Evolutionary conservation across 2,888 invertebrate genomes (phyloP).

Genomic region (Beris chalybata): DNA sequence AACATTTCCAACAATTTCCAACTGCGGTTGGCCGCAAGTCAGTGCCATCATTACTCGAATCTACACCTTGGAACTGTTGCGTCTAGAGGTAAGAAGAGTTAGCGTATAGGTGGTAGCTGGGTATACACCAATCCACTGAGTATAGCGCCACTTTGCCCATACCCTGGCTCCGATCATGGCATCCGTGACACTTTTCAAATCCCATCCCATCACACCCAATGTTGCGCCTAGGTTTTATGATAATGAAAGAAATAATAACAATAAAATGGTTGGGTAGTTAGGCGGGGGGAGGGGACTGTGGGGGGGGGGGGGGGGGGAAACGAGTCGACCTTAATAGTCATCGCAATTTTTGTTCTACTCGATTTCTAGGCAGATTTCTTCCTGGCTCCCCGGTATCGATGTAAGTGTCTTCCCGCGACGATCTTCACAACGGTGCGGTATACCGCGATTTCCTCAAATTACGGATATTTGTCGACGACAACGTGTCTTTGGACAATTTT

Average conservation of each 20-base stretch:
- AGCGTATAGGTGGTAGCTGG: too few relatives aligned
- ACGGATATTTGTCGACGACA: slow-evolving; percentile 34
- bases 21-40: slow-evolving; percentile 15
- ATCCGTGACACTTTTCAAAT: too few relatives aligned
- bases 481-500: slow-evolving; percentile 10
- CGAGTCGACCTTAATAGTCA: slow-evolving; percentile 29
- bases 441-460: slow-evolving; percentile 39
- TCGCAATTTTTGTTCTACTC: slow-evolving; percentile 35
- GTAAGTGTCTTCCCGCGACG: neutral
- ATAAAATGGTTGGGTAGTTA: too few relatives aligned
- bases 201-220: neutral
- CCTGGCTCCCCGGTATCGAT: neutral
- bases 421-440: slow-evolving; percentile 33
- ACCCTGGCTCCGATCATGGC: too few relatives aligned
- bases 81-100: too few relatives aligned
- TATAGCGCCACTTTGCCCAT: too few relatives aligned
- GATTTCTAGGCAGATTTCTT: slow-evolving; percentile 30
- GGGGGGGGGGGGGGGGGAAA: neutral
- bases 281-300: too few relatives aligned
- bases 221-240: slow-evolving; percentile 24
- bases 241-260: slow-evolving; percentile 13
- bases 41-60: neutral
- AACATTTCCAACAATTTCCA: slow-evolving; percentile 36
- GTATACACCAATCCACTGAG: too few relatives aligned
- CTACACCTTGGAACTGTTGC: too few relatives aligned